phyloP scores from a whole-genome alignment of 1,140 invertebrate species.

The Heterodera schachtii region DNA sequence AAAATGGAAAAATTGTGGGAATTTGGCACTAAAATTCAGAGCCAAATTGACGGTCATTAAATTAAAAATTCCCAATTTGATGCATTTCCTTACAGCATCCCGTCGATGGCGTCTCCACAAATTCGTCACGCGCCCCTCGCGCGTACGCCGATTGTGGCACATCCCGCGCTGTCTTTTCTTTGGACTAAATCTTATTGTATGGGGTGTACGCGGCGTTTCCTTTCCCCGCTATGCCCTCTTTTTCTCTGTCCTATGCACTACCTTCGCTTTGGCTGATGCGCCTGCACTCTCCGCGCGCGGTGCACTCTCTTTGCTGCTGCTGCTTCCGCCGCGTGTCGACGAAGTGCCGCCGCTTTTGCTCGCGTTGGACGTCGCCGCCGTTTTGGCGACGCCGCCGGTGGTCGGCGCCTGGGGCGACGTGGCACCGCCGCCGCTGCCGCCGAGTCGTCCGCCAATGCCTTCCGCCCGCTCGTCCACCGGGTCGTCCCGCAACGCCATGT shows the following conservation, averaged over 20 bases:
- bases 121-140: constrained; percentile 46
- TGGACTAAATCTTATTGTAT: neutral
- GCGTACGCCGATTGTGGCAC: constrained; percentile 16
- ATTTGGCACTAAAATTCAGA: neutral
- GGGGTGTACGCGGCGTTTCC: neutral
- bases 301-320: neutral
- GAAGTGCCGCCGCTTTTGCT: constrained; percentile 12
- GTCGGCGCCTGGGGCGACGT: neutral
- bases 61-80: neutral
- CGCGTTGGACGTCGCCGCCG: neutral
- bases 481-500: constrained; percentile 54
- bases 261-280: constrained; percentile 3
- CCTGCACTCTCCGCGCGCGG: neutral
- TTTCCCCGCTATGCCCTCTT: neutral
- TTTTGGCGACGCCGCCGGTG: neutral
- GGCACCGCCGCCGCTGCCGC: constrained; percentile 13
- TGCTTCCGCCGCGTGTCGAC: neutral
- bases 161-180: constrained; percentile 8
- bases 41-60: neutral
- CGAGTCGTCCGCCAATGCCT: no score
- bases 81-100: constrained; percentile 44
- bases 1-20: neutral
- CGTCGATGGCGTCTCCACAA: constrained; percentile 57
- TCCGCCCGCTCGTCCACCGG: constrained; percentile 38
- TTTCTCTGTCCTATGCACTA: neutral